Evolutionary conservation across 2,797 vertebrate genomes (phyloP).

Genomic region (Hafferia zeledoni): DNA sequence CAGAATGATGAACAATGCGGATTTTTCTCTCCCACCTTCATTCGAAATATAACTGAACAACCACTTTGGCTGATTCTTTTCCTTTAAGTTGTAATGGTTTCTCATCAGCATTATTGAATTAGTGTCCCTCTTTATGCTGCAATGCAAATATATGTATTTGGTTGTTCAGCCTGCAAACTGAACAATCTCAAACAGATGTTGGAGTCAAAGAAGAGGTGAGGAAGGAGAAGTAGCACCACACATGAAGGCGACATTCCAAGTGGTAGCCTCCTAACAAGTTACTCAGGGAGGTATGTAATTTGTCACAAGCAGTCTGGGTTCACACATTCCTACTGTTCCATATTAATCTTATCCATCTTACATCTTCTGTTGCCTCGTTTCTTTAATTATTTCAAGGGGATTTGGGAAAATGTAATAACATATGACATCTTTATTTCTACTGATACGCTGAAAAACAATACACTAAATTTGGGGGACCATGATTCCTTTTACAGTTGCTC

Average conservation of each 20-base stretch:
- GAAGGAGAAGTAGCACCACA: background rate
- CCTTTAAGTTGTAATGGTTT: background rate
- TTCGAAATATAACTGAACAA: background rate
- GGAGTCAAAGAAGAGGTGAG: background rate
- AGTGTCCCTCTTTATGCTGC: background rate
- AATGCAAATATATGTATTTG: background rate
- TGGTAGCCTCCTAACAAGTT: background rate
- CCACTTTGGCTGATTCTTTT: background rate
- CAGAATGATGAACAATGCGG: background rate
- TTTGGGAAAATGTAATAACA: background rate
- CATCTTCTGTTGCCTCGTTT: background rate
- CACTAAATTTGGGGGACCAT: background rate
- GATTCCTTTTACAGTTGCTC: background rate
- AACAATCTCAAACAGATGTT: background rate
- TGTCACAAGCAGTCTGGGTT: background rate
- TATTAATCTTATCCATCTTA: background rate
- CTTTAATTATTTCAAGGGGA: background rate
- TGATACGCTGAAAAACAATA: background rate
- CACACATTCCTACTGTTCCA: background rate
- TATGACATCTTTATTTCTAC: background rate
- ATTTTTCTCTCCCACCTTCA: background rate
- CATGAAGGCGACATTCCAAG: background rate
- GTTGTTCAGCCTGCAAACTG: background rate
- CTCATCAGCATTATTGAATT: background rate
- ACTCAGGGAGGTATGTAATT: background rate